Evolutionary conservation across 2,888 invertebrate genomes (phyloP).

Genomic region (Periphyllus acericola): DNA sequence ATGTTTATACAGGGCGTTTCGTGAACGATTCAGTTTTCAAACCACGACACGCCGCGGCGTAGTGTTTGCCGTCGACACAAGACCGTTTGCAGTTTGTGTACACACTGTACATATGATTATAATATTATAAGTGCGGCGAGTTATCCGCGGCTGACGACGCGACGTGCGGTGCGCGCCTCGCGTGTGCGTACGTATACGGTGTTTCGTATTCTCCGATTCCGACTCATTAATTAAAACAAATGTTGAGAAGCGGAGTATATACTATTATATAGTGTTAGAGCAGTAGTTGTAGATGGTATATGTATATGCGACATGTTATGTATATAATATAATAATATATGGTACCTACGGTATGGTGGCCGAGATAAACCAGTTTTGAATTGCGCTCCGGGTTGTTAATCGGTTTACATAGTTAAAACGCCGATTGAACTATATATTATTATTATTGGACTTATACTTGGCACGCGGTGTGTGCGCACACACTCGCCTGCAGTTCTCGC

Average conservation of each 20-base stretch:
- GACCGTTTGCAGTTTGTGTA: too few species aligned
- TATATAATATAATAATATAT: too few species aligned
- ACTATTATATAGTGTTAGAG: too few species aligned
- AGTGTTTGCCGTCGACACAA: too few species aligned
- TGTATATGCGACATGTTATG: too few species aligned
- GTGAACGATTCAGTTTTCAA: too few species aligned
- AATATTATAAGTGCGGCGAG: too few species aligned
- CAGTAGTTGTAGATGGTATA: too few species aligned
- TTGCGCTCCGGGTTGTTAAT: conserved; percentile 34
- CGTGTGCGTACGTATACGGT: background rate
- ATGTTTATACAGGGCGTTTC: too few species aligned
- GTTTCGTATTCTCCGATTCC: background rate
- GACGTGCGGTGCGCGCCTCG: background rate
- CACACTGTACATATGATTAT: too few species aligned
- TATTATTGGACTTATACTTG: background rate
- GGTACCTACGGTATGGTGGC: background rate
- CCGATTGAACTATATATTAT: background rate
- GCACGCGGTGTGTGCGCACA: background rate
- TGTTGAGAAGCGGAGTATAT: background rate
- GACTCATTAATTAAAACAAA: conserved; percentile 22
- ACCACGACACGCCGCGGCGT: too few species aligned
- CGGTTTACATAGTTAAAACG: conserved; percentile 5
- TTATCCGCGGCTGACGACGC: too few species aligned
- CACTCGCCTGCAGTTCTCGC: background rate
- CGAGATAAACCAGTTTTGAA: conserved; percentile 30